These are phyloP conservation scores for Menura novaehollandiae DNA, from an alignment of 2,113 vertebrate genomes.

Conservation along the genomic window DNA sequence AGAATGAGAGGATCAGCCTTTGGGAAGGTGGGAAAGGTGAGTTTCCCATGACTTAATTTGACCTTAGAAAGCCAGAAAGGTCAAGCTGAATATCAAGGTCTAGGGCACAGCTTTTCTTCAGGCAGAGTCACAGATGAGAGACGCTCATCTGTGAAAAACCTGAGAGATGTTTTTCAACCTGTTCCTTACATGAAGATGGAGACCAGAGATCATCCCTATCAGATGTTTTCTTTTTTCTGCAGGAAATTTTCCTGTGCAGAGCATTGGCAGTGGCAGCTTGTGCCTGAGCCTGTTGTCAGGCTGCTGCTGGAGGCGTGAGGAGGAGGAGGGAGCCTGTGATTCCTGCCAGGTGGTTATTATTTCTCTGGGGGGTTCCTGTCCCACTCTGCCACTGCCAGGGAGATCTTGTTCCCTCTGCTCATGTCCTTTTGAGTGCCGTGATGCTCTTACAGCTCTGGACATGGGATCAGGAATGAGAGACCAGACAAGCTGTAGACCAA, in stretches of 20 bases:
- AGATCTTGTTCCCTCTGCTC: neutral
- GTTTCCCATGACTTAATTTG: neutral
- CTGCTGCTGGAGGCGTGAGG: neutral
- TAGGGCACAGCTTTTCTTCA: neutral
- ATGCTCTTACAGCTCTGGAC: neutral
- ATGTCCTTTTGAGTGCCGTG: neutral
- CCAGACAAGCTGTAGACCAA: neutral
- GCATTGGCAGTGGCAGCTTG: neutral
- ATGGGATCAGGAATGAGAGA: fast-evolving
- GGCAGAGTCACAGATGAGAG: neutral
- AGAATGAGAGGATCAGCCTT: neutral
- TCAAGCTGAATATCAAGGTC: neutral
- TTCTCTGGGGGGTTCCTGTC: neutral
- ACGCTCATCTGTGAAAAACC: neutral
- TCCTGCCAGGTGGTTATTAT: neutral
- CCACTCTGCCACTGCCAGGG: neutral
- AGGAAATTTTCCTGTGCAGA: neutral
- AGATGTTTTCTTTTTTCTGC: neutral
- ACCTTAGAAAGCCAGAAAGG: neutral
- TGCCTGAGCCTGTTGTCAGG: neutral
- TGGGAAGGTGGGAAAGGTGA: neutral
- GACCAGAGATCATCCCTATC: neutral
- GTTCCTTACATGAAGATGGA: neutral
- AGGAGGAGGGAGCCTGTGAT: neutral
- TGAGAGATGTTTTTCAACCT: neutral